Conservation (phyloP, 2,113 vertebrate genomes). For the Menura novaehollandiae region DNA sequence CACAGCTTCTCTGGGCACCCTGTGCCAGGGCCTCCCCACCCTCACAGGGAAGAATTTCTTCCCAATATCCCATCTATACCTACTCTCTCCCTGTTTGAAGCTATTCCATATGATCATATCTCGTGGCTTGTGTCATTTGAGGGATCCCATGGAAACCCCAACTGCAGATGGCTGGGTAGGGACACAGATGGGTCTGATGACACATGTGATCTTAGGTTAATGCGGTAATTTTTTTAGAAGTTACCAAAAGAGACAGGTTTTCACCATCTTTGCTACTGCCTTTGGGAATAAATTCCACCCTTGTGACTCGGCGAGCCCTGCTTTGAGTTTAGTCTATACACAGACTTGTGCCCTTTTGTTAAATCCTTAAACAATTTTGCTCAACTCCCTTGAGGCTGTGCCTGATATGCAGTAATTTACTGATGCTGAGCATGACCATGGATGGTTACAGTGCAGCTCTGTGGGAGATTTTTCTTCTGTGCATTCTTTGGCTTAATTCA, state of each 20-base stretch:
- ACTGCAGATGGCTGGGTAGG: background rate
- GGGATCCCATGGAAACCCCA: background rate
- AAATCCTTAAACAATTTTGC: background rate
- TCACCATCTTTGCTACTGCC: background rate
- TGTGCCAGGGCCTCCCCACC: background rate
- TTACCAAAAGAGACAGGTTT: background rate
- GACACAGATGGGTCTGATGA: background rate
- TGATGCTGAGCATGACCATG: background rate
- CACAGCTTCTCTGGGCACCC: background rate
- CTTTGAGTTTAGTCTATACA: background rate
- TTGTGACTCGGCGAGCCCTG: background rate
- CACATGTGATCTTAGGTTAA: background rate
- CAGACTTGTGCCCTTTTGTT: background rate
- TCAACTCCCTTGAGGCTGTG: background rate
- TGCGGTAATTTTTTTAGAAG: background rate
- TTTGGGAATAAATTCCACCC: background rate
- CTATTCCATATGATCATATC: accelerated
- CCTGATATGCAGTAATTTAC: background rate
- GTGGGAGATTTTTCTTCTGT: background rate
- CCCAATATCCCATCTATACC: accelerated
- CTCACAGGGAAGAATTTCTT: background rate
- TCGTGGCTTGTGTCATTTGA: background rate
- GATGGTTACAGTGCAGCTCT: background rate
- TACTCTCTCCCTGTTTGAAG: accelerated
- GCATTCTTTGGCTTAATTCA: background rate